These are phyloP conservation scores for Astropecten irregularis DNA, from an alignment of 53 echinoderm and acorn worm genomes.

Conservation along the genomic window DNA sequence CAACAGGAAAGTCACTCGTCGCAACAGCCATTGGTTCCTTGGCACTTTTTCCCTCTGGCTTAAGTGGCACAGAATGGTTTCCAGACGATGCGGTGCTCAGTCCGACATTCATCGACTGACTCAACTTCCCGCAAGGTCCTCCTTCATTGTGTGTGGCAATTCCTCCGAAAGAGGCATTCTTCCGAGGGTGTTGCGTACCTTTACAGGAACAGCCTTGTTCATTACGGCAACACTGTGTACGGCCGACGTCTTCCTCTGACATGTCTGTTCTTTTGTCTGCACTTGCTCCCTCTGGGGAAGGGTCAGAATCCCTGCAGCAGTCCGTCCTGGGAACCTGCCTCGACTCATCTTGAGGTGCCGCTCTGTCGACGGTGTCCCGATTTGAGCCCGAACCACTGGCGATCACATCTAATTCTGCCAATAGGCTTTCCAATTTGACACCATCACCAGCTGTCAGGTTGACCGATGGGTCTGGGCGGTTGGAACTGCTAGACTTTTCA, in stretches of 20 bases:
- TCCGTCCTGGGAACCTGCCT: background rate
- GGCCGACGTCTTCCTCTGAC: no score
- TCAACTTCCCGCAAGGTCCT: no score
- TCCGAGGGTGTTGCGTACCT: no score
- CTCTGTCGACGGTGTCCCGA: background rate
- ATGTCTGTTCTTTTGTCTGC: background rate
- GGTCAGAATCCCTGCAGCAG: background rate
- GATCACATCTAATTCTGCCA: background rate
- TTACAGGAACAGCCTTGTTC: no score
- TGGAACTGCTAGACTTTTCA: background rate
- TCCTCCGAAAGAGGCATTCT: no score
- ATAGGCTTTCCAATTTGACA: background rate
- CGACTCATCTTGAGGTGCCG: background rate
- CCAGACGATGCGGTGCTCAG: background rate
- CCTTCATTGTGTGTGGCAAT: no score
- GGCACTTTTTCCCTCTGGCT: background rate
- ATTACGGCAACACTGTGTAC: no score
- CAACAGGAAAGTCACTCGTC: no score
- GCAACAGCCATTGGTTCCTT: background rate
- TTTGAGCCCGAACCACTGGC: background rate
- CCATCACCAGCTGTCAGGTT: background rate
- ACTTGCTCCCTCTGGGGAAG: conserved; percentile 7
- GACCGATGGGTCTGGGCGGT: background rate
- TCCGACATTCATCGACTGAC: no score
- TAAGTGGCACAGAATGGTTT: background rate